Percentiles rank a stretch among this genome's conserved stretches.
phyloP scores from a whole-genome alignment of 2,888 invertebrate species.

The Agrotis segetum region DNA sequence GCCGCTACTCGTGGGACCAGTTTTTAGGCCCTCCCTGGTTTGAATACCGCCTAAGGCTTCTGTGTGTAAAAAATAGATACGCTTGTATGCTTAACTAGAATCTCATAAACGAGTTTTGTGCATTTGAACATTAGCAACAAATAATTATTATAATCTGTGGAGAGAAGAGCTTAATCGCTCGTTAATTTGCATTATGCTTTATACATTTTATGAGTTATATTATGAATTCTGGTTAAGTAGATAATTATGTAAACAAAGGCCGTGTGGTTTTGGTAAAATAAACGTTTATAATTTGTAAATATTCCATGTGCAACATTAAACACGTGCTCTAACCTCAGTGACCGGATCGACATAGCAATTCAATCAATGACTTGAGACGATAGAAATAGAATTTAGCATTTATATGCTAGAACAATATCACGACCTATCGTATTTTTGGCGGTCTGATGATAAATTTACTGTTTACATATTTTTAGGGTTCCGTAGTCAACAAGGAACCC shows the following conservation, averaged over 20 bases:
- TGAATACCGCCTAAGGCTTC: constrained; percentile 77
- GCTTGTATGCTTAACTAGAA: constrained; percentile 65
- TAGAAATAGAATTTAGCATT: constrained; percentile 35
- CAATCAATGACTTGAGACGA: constrained; percentile 37
- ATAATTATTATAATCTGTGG: constrained; percentile 53
- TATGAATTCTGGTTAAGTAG: constrained; percentile 13
- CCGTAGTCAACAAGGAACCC: too few species aligned
- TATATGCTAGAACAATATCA: constrained; percentile 26
- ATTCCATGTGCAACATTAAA: constrained; percentile 19
- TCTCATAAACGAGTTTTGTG: constrained; percentile 56
- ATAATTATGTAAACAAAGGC: constrained; percentile 40
- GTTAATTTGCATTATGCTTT: constrained; percentile 45
- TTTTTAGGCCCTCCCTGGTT: constrained; percentile 77
- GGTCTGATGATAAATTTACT: constrained; percentile 25
- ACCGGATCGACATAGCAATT: constrained; percentile 15
- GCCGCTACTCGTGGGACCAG: constrained; percentile 78
- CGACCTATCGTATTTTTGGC: constrained; percentile 23
- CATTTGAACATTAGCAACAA: constrained; percentile 59
- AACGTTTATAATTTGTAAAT: constrained; percentile 20
- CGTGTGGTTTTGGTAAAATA: constrained; percentile 22
- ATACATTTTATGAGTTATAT: constrained; percentile 16
- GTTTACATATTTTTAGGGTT: constrained; percentile 20
- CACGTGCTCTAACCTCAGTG: constrained; percentile 11
- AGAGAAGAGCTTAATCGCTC: constrained; percentile 27
- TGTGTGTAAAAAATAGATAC: constrained; percentile 72